phyloP scores from a whole-genome alignment of 2,113 vertebrate species.

The Sula dactylatra region DNA sequence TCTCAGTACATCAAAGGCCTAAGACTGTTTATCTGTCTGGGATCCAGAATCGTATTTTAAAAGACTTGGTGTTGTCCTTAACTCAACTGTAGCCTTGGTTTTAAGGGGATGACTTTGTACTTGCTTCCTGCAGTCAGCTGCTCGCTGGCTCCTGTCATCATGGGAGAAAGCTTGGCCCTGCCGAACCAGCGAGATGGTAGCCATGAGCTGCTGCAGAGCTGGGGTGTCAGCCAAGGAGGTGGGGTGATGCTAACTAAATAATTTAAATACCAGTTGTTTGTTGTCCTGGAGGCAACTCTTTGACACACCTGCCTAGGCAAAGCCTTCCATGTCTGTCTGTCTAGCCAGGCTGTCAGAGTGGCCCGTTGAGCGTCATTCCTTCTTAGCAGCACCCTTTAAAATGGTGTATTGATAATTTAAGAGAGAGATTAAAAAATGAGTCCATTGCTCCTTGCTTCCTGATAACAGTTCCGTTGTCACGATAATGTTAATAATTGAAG shows the following conservation, averaged over 20 bases:
- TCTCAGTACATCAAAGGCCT: constrained; percentile 56
- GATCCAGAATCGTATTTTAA: constrained; percentile 35
- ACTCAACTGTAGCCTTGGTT: background rate
- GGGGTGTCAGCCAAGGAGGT: background rate
- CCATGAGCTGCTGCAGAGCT: fast-evolving
- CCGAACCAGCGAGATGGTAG: fast-evolving
- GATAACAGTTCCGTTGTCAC: background rate
- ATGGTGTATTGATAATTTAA: background rate
- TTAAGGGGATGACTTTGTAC: background rate
- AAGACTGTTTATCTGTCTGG: constrained; percentile 50
- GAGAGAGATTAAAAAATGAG: background rate
- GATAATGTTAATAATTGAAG: background rate
- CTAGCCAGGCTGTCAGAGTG: background rate
- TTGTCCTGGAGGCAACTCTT: background rate
- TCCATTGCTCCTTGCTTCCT: background rate
- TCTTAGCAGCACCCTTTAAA: background rate
- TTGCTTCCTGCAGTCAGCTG: constrained; percentile 5
- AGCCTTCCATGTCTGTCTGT: background rate
- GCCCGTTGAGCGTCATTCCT: background rate
- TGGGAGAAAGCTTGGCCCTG: background rate
- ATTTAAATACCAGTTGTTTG: background rate
- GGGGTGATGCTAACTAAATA: background rate
- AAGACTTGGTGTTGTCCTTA: constrained; percentile 21
- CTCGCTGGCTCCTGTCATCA: background rate
- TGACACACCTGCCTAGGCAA: background rate